Conservation (phyloP, 1,140 invertebrate species). For the Marisa cornuarietis region DNA sequence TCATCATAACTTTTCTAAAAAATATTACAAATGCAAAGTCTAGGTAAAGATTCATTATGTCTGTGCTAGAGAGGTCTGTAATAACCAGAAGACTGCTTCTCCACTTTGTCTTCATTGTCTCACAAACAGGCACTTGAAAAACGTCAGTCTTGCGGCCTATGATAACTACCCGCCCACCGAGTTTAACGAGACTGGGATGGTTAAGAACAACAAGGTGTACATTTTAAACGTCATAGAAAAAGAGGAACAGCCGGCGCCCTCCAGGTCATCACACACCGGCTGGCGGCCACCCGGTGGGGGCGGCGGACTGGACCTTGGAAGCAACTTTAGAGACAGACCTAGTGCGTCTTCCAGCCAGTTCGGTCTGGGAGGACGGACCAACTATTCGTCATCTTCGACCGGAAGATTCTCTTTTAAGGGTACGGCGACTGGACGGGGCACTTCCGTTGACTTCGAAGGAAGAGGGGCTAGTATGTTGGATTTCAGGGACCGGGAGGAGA, state of each 20-base stretch:
- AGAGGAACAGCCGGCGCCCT: background rate
- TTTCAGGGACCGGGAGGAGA: no score
- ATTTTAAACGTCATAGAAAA: slow-evolving; percentile 18
- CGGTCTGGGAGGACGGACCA: background rate
- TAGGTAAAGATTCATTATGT: no score
- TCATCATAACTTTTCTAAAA: no score
- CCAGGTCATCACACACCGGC: background rate
- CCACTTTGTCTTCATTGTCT: background rate
- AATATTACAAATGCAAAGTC: no score
- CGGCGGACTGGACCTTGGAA: no score
- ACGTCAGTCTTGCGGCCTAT: background rate
- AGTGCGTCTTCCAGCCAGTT: background rate
- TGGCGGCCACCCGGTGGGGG: background rate
- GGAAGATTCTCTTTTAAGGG: no score
- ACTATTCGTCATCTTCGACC: background rate
- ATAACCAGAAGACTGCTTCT: no score
- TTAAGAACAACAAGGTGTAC: slow-evolving; percentile 13
- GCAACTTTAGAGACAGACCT: background rate
- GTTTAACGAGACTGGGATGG: slow-evolving; percentile 12
- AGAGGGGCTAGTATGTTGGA: no score
- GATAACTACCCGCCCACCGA: background rate
- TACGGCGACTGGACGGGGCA: no score
- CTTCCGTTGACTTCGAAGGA: no score
- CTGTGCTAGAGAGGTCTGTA: no score
- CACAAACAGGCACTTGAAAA: slow-evolving; percentile 3